Evolutionary conservation across 2,113 vertebrate species (phyloP), one percentile per base, ranked within the genome.

Genomic region (Anolis sagrei): DNA sequence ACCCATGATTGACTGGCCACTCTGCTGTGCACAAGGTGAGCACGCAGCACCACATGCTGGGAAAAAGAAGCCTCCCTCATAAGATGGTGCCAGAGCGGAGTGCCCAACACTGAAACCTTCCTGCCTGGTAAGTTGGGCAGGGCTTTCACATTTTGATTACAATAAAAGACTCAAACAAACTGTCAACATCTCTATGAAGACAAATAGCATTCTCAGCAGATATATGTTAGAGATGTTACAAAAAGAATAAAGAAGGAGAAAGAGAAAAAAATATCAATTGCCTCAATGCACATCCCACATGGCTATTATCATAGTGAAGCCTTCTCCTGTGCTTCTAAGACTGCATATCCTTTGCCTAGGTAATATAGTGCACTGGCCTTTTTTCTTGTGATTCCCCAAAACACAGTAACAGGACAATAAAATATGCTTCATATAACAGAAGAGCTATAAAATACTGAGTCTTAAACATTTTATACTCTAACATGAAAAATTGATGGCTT

Each of bases 81-180:
- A 4, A 44, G 39, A 44, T 44, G 39, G 39, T 5, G n/a, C n/a
- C n/a, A n/a, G n/a, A n/a, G n/a, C n/a, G n/a, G n/a, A n/a, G n/a
- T n/a, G 39, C 5, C 39, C 39, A 44, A 44, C 39, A 44, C 39
- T 44, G 39, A 44, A 44, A 44, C 39, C 39, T 44, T 5, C 39
- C 5, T 44, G 39, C 39, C 39, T 44, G 39, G 39, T 44, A 44
- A 44, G 39, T 44, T 5, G 5, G 39, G 39, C 5, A 44, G 39
- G 39, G 39, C 39, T 44, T 44, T 81, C 86, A 69, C 84, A 88
- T 73, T 89, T 74, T 91, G 82, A 34, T 79, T 89, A 39, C 79
- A 90, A 51, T 81, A 72, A 88, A 86, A 92, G 69, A 74, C 29
- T 69, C 84, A 34, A 68, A 89, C 81, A 76, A 91, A 87, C 78